Evolutionary conservation across 2,113 vertebrate species (phyloP).

Genomic region (Tursiops truncatus): DNA sequence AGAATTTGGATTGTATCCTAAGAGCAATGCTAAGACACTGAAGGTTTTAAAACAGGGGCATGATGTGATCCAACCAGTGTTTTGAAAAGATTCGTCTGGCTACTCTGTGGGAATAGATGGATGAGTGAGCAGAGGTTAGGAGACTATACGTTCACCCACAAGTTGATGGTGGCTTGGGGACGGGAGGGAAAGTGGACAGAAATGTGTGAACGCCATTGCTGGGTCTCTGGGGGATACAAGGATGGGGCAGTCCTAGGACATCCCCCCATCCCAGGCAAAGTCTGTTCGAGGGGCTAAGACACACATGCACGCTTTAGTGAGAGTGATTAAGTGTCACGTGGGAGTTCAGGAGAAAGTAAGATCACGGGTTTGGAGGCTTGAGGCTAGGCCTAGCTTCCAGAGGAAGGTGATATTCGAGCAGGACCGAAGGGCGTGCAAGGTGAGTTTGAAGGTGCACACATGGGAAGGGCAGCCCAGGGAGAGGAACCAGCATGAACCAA

Average conservation of each 20-base stretch:
- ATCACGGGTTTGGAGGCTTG: no score
- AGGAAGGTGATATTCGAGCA: background rate
- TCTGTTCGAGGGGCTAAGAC: background rate
- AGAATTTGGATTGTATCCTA: background rate
- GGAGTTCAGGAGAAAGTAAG: background rate
- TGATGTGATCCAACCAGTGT: background rate
- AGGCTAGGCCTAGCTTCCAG: background rate
- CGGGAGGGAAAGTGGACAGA: background rate
- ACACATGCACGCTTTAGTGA: rapidly evolving
- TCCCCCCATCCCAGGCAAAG: rapidly evolving
- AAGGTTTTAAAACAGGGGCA: background rate
- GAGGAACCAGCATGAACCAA: background rate
- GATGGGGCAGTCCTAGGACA: background rate
- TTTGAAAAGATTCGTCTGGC: background rate
- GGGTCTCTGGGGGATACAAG: background rate
- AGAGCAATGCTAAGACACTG: background rate
- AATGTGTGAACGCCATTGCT: rapidly evolving
- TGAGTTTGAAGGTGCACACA: background rate
- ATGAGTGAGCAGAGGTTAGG: background rate
- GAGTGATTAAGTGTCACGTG: rapidly evolving
- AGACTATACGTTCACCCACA: background rate
- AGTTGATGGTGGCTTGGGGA: background rate
- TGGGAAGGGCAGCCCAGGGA: background rate
- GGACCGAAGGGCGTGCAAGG: background rate
- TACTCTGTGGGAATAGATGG: background rate